Percentiles rank a stretch among this genome's conserved stretches.
These are phyloP conservation scores for Scyliorhinus canicula DNA, from an alignment of 2,797 vertebrate genomes.

Conservation along the genomic window DNA sequence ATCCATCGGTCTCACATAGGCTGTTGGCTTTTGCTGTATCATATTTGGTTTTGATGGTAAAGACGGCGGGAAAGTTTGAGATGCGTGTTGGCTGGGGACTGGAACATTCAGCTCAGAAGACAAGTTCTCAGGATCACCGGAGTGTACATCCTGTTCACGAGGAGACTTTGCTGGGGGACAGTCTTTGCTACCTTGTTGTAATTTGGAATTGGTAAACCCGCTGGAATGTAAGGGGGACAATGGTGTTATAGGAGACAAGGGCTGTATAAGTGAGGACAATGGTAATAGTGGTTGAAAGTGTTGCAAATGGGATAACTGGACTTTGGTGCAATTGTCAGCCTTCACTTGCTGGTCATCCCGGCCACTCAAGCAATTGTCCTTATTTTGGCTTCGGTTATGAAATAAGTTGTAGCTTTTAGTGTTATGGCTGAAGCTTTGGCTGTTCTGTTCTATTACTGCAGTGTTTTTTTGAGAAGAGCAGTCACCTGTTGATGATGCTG, in stretches of 20 bases:
- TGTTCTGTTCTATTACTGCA: constrained; percentile 47
- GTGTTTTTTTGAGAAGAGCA: constrained; percentile 56
- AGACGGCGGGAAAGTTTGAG: constrained; percentile 71
- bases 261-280: constrained; percentile 61
- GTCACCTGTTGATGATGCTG: constrained; percentile 47
- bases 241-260: constrained; percentile 51
- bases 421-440: constrained; percentile 44
- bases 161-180: constrained; percentile 49
- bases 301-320: constrained; percentile 40
- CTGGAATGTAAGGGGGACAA: constrained; percentile 72
- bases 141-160: constrained; percentile 48
- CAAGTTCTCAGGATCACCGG: constrained; percentile 50
- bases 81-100: constrained; percentile 57
- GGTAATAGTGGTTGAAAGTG: constrained; percentile 61
- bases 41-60: constrained; percentile 69
- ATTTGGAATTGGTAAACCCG: constrained; percentile 57
- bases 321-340: constrained; percentile 46
- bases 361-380: constrained; percentile 43
- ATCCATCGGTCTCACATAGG: constrained; percentile 92
- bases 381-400: constrained; percentile 46
- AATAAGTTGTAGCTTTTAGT: constrained; percentile 47
- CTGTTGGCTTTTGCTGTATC: constrained; percentile 85
- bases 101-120: constrained; percentile 46
- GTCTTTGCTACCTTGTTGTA: constrained; percentile 50
- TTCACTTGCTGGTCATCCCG: constrained; percentile 50